A percentile compares a stretch with the other conserved stretches of the same genome.
Conservation (phyloP, 2,113 vertebrate species). For the Sardina pilchardus region DNA sequence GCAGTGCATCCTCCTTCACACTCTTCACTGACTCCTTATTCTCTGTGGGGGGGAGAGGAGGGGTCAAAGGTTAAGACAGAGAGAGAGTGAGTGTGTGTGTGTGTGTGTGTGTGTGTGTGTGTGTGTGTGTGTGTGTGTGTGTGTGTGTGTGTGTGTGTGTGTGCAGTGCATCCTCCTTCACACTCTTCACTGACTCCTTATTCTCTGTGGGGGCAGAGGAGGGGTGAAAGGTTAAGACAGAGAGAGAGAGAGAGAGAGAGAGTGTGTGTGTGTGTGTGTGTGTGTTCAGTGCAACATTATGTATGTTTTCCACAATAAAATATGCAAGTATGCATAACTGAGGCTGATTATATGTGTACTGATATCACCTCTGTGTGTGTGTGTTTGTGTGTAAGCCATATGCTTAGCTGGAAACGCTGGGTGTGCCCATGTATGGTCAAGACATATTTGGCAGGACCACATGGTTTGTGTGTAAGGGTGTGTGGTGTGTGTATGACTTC, state of each 20-base stretch:
- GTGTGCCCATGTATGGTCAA: neutral
- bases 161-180: no score
- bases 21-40: conserved; percentile 70
- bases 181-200: no score
- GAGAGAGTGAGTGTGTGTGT: neutral
- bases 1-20: conserved; percentile 84
- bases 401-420: neutral
- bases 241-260: no score
- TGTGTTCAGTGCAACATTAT: neutral
- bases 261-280: neutral
- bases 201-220: no score
- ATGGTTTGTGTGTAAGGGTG: neutral
- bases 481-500: neutral
- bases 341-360: neutral
- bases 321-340: neutral
- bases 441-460: neutral
- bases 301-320: neutral
- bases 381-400: neutral
- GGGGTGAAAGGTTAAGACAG: no score
- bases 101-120: neutral
- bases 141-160: neutral
- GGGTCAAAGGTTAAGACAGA: neutral
- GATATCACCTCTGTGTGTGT: neutral
- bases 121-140: neutral
- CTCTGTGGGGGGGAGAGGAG: neutral